These are phyloP conservation scores for Hucho hucho DNA, from an alignment of 2,113 vertebrate species.

Conservation along the genomic window DNA sequence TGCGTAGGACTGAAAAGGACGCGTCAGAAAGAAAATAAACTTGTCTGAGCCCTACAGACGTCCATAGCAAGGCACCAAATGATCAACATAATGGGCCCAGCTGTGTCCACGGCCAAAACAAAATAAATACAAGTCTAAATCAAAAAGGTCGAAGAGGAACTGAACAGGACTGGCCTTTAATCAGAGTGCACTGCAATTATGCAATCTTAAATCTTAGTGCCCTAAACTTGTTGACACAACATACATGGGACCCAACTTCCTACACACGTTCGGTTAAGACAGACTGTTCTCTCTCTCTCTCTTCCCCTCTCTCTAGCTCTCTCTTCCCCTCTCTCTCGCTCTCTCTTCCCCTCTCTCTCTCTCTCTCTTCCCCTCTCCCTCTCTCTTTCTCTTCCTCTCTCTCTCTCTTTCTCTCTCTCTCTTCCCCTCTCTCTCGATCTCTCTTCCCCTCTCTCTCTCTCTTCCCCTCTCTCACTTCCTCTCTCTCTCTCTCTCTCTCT, in stretches of 20 bases:
- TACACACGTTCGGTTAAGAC: slow-evolving; percentile 34
- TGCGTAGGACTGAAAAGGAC: slow-evolving; percentile 49
- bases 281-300: not conserved
- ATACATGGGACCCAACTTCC: slow-evolving; percentile 65
- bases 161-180: slow-evolving; percentile 60
- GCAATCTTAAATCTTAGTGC: slow-evolving; percentile 67
- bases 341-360: slow-evolving; percentile 8
- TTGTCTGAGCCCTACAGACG: slow-evolving; percentile 42
- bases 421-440: slow-evolving; percentile 13
- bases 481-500: not conserved
- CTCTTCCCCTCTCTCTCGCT: slow-evolving; percentile 19
- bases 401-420: slow-evolving; percentile 11
- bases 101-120: slow-evolving; percentile 70
- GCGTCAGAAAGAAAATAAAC: slow-evolving; percentile 77
- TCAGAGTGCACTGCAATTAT: slow-evolving; percentile 59
- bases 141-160: slow-evolving; percentile 56
- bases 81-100: slow-evolving; percentile 75
- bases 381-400: slow-evolving; percentile 23
- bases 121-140: slow-evolving; percentile 73
- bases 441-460: not conserved
- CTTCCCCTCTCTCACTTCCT: slow-evolving; percentile 5
- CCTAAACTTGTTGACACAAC: slow-evolving; percentile 41
- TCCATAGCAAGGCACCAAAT: slow-evolving; percentile 53
- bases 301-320: slow-evolving; percentile 6
- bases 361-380: slow-evolving; percentile 12